Conservation (phyloP, 2,797 vertebrate species). For the Agapornis canus region DNA sequence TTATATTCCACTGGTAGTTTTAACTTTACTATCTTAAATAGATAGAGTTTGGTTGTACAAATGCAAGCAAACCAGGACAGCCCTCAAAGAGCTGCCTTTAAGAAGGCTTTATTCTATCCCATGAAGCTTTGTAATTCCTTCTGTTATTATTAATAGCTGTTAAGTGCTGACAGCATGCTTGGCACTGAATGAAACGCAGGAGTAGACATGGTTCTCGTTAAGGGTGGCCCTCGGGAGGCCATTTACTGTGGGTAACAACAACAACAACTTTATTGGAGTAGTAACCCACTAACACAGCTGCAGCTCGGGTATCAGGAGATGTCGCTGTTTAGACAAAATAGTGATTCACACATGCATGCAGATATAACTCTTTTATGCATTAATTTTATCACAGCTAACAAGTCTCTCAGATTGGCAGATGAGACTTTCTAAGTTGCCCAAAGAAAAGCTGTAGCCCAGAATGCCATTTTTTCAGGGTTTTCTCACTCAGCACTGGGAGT, state of each 20-base stretch:
- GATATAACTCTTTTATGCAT: neutral
- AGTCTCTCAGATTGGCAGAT: neutral
- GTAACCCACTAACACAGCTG: neutral
- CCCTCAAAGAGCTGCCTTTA: slow-evolving; percentile 18
- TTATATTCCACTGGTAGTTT: slow-evolving; percentile 26
- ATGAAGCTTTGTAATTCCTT: slow-evolving; percentile 56
- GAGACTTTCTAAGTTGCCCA: neutral
- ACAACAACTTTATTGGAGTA: slow-evolving; percentile 64
- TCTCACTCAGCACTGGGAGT: neutral
- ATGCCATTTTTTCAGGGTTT: neutral
- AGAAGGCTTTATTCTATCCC: slow-evolving; percentile 19
- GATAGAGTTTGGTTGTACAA: slow-evolving; percentile 11
- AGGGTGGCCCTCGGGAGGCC: slow-evolving; percentile 51
- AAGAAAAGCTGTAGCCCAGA: neutral
- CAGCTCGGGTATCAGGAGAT: slow-evolving; percentile 41
- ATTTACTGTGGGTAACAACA: slow-evolving; percentile 61
- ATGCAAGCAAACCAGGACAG: neutral
- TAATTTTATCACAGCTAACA: neutral
- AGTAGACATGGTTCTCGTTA: slow-evolving; percentile 62
- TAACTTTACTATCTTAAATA: slow-evolving; percentile 51
- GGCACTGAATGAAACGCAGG: slow-evolving; percentile 59
- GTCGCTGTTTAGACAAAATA: slow-evolving; percentile 61
- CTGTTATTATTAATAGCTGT: slow-evolving; percentile 67
- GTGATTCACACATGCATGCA: neutral
- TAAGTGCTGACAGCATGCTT: slow-evolving; percentile 69